These are phyloP conservation scores for Oxygymnocypris stewartii DNA, from an alignment of 2,113 vertebrate genomes.

Conservation along the genomic window DNA sequence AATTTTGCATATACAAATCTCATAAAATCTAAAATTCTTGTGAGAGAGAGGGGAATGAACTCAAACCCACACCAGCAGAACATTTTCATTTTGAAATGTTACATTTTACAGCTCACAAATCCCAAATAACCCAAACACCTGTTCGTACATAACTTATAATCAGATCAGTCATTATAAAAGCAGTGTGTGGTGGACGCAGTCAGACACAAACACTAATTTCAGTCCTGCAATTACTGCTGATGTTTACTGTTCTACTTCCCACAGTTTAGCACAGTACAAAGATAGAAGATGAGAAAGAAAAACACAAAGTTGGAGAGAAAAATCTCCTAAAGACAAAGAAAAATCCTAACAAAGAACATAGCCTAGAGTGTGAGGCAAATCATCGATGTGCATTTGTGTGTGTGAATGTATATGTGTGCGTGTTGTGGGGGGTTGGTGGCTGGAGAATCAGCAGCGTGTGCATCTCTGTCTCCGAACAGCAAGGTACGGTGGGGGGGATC, in stretches of 20 bases:
- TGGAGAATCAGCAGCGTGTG: slow-evolving; percentile 46
- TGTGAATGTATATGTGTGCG: slow-evolving; percentile 26
- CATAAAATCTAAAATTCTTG: neutral
- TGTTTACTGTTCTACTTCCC: slow-evolving; percentile 41
- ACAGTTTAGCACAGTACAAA: neutral
- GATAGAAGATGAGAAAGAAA: neutral
- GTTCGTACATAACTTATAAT: slow-evolving; percentile 24
- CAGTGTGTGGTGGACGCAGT: slow-evolving; percentile 4
- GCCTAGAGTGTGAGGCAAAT: neutral
- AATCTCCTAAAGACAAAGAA: neutral
- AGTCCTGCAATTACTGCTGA: slow-evolving; percentile 42
- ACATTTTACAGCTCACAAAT: neutral
- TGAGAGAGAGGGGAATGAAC: neutral
- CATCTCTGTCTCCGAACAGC: slow-evolving; percentile 43
- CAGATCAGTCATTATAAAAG: neutral
- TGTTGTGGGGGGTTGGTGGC: slow-evolving; percentile 20
- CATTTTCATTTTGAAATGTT: neutral
- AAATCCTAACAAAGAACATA: slow-evolving; percentile 23
- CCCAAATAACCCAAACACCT: slow-evolving; percentile 1
- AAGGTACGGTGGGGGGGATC: slow-evolving; percentile 49
- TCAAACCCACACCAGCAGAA: neutral
- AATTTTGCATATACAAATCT: slow-evolving; percentile 12
- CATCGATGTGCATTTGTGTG: neutral
- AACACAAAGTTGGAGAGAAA: slow-evolving; percentile 11
- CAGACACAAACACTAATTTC: slow-evolving; percentile 36